A percentile compares a stretch with the other conserved stretches of the same genome.
phyloP scores from a whole-genome alignment of 2,797 vertebrate genomes.

The Catharus ustulatus region DNA sequence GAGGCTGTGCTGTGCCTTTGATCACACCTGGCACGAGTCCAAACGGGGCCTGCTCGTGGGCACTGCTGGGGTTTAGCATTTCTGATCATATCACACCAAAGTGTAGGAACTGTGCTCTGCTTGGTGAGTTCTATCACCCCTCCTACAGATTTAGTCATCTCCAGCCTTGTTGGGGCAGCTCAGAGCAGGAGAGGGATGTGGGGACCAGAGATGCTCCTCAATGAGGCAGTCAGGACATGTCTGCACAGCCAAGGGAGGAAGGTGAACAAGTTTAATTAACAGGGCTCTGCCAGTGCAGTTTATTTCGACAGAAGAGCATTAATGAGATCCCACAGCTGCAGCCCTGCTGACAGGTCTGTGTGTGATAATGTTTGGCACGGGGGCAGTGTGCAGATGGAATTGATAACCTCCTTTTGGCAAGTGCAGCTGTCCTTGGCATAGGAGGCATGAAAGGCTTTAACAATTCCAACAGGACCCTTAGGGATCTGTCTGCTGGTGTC shows the following conservation, averaged over 20 bases:
- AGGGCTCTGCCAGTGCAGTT: background rate
- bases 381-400: background rate
- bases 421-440: background rate
- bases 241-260: background rate
- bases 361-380: background rate
- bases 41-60: background rate
- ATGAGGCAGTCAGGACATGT: background rate
- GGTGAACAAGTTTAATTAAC: background rate
- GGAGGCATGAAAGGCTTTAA: background rate
- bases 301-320: constrained; percentile 24
- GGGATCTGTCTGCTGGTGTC: background rate
- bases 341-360: constrained; percentile 4
- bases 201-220: background rate
- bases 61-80: background rate
- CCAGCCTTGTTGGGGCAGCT: background rate
- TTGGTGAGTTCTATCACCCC: background rate
- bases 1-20: background rate
- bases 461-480: background rate
- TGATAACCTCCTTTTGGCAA: constrained; percentile 1
- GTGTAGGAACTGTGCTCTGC: background rate
- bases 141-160: background rate
- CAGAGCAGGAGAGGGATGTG: background rate
- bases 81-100: background rate
- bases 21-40: background rate
- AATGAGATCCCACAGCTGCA: constrained; percentile 34